Conservation (phyloP, 2,888 invertebrate genomes). For the Eucera pruinosa region DNA sequence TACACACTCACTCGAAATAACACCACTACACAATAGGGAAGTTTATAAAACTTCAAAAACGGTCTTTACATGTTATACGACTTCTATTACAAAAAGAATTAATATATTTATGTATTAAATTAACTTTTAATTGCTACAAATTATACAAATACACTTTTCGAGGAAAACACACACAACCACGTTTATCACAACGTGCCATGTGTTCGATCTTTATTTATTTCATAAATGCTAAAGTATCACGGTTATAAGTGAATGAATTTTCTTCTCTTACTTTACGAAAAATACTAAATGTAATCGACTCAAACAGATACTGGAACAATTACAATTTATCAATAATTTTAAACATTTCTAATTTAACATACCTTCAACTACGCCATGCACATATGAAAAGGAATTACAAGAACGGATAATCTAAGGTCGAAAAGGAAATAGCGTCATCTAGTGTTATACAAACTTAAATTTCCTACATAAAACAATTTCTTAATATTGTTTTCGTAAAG, state of each 20-base stretch:
- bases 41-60: not conserved
- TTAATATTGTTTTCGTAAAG: too few species aligned
- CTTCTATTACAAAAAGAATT: not conserved
- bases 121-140: not conserved
- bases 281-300: not conserved
- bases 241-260: not conserved
- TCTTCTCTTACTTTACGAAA: too few species aligned
- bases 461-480: too few species aligned
- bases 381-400: slow-evolving; percentile 67
- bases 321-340: slow-evolving; percentile 49
- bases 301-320: not conserved
- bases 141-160: not conserved
- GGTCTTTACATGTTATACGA: not conserved
- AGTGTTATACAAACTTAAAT: not conserved
- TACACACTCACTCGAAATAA: not conserved
- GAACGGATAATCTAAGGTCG: slow-evolving; percentile 4
- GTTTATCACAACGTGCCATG: slow-evolving; percentile 61
- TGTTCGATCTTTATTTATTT: slow-evolving; percentile 31
- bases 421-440: slow-evolving; percentile 27
- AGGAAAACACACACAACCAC: slow-evolving; percentile 6
- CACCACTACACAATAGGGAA: not conserved
- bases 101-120: not conserved
- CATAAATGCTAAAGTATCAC: not conserved
- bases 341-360: slow-evolving; percentile 60
- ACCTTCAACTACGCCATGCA: slow-evolving; percentile 74